Conservation (phyloP, 2,888 invertebrate species). For the Caenorhabditis becei region DNA sequence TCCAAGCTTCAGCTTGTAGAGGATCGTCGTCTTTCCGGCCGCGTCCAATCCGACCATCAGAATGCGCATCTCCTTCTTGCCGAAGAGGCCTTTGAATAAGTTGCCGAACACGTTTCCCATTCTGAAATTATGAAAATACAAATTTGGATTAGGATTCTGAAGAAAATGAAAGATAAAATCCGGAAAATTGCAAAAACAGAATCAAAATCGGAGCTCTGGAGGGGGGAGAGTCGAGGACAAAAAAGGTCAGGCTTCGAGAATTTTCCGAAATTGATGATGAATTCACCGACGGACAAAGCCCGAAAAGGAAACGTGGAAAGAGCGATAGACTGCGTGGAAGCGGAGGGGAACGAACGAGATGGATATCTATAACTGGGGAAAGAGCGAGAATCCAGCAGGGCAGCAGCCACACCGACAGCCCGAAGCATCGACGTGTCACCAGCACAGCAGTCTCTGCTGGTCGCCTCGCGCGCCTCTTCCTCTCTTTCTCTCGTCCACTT, state of each 20-base stretch:
- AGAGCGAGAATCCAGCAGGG: conserved; percentile 33
- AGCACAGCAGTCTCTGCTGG: conserved; percentile 46
- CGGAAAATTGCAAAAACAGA: too few species aligned
- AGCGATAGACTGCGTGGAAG: conserved; percentile 11
- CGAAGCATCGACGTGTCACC: conserved; percentile 50
- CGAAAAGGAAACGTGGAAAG: conserved; percentile 14
- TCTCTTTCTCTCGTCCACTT: conserved; percentile 39
- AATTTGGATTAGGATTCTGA: too few species aligned
- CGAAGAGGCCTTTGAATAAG: conserved; percentile 98
- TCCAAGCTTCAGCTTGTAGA: conserved; percentile 99
- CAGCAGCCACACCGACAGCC: conserved; percentile 33
- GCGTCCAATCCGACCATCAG: conserved; percentile 86
- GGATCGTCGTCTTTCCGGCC: conserved; percentile 99
- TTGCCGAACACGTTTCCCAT: conserved; percentile 78
- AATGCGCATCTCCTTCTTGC: conserved; percentile 98
- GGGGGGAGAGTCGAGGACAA: too few species aligned
- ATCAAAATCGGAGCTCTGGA: too few species aligned
- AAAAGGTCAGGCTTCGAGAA: conserved; percentile 4
- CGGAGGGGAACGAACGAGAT: conserved; percentile 30
- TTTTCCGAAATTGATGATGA: conserved; percentile 19
- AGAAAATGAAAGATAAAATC: too few species aligned
- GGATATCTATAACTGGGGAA: conserved; percentile 48
- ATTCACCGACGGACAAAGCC: conserved; percentile 8
- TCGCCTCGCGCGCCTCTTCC: conserved; percentile 14
- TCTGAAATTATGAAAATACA: conserved; percentile 23